These are phyloP conservation scores for Caenorhabditis sp. DNA, from an alignment of 2,888 invertebrate species.

Conservation along the genomic window DNA sequence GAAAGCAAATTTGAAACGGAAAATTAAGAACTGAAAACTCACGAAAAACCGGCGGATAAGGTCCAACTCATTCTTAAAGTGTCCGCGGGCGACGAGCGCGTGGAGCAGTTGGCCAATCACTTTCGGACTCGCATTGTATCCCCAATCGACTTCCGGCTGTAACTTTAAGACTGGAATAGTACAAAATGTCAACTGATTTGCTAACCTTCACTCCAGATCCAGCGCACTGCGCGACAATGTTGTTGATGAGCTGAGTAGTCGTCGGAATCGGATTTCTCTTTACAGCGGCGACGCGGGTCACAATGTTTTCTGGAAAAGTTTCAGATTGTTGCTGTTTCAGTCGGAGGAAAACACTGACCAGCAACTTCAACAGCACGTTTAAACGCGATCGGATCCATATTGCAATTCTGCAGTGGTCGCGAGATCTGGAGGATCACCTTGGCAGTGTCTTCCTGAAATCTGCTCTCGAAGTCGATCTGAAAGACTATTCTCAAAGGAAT, in stretches of 20 bases:
- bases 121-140: constrained; percentile 22
- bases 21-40: constrained; percentile 1
- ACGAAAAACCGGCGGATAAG: constrained; percentile 53
- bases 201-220: constrained; percentile 52
- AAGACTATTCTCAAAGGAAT: background rate
- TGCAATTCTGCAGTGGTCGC: constrained; percentile 20
- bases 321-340: background rate
- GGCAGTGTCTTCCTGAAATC: constrained; percentile 60
- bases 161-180: constrained; percentile 13
- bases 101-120: constrained; percentile 28
- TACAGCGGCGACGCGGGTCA: constrained; percentile 48
- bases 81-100: constrained; percentile 36
- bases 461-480: constrained; percentile 51
- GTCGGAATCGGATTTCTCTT: constrained; percentile 62
- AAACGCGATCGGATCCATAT: constrained; percentile 10
- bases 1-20: background rate
- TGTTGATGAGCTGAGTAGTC: constrained; percentile 63
- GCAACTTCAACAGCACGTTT: constrained; percentile 50
- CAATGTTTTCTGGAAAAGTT: constrained; percentile 48
- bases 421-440: constrained; percentile 48
- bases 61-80: constrained; percentile 26
- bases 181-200: background rate
- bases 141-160: constrained; percentile 58
- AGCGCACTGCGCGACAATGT: constrained; percentile 56
- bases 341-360: constrained; percentile 6